Base-by-base conservation (phyloP, 2,797 vertebrate genomes). In the Tachyglossus aculeatus region DNA sequence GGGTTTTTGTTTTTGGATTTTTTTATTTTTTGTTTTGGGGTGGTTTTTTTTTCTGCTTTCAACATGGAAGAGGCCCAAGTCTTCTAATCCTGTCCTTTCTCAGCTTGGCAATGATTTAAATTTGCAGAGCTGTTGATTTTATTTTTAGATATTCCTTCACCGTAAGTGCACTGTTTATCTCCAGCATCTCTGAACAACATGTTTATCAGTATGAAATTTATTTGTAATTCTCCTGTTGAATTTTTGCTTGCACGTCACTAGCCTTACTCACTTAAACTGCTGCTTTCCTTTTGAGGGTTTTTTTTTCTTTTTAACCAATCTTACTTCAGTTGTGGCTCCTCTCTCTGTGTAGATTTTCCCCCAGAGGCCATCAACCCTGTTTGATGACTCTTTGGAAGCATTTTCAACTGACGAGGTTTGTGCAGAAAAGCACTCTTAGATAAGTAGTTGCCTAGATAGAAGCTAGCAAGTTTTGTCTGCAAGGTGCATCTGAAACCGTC, bases 381-480 rank as follows among this genome's bases (percentile, higher is more conserved):
- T 95, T 89, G 92, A 92, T 86, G 94, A 95, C 58, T 94, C 93
- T 81, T 90, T 95, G 92, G 93, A 94, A 88, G 88, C 91, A 88
- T 90, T 95, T 91, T 82, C 94, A 77, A 78, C 90, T 70, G 89
- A 93, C 80, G 91, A 96, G 95, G 96, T 96, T 95, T 95, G 96
- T 96, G 48, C 58, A 34, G 55, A 63, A 71, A 57, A 66, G 10
- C 48, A 54, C 31, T 6, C 36, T 48, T 59, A 48, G 41, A 38
- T 25, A 39, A 54, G 19, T 82, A 80, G 85, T 54, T 77, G 67
- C 80, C 71, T 77, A 57, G 61, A 15, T 67, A 70, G 54, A 82
- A 73, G 70, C 4, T 71, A 71, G 58, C 38, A n/a, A 2, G 50
- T 74, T 60, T 43, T 52, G 34, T 37, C 52, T 54, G 2, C 38